Evolutionary conservation across 2,113 vertebrate species (phyloP).

Genomic region (Epinephelus fuscoguttatus): DNA sequence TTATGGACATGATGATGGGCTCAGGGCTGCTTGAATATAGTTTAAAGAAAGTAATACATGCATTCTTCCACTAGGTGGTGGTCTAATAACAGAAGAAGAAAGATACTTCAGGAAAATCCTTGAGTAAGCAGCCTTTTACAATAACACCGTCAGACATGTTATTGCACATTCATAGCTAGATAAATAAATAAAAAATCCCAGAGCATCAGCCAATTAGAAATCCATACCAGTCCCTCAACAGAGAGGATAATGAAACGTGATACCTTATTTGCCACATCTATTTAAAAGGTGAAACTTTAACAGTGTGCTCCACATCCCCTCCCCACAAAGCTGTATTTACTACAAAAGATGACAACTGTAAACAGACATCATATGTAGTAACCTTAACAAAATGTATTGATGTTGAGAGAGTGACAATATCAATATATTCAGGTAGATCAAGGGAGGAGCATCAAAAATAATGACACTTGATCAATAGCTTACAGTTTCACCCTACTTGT

Average conservation of each 20-base stretch:
- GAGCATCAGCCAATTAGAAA: neutral
- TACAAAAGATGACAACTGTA: neutral
- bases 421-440: neutral
- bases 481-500: neutral
- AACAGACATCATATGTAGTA: neutral
- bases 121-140: neutral
- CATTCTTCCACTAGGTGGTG: constrained; percentile 62
- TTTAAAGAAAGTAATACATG: constrained; percentile 16
- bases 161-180: neutral
- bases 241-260: neutral
- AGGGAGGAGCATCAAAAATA: neutral
- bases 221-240: neutral
- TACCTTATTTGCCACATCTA: neutral
- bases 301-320: no score
- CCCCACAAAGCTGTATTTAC: neutral
- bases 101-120: neutral
- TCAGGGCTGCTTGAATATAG: neutral
- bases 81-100: constrained; percentile 33
- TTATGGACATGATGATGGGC: neutral
- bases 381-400: neutral
- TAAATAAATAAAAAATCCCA: neutral
- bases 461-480: neutral
- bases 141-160: neutral
- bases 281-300: no score
- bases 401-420: neutral